Base-by-base conservation (phyloP, 37 sponge, comb jelly and placozoan species). In the Bolinopsis microptera region DNA sequence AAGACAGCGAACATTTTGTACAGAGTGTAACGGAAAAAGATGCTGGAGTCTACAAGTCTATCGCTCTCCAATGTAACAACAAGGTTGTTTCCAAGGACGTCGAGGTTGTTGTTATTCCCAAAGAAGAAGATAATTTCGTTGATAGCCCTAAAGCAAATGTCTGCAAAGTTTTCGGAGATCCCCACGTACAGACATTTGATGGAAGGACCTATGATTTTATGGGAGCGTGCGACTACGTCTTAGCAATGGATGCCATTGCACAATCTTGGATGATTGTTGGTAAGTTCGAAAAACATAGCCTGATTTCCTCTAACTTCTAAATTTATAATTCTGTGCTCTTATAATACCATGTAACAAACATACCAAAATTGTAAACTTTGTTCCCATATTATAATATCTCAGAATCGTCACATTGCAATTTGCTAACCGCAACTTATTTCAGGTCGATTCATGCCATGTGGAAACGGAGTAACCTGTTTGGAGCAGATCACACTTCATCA, bases 401-500 rank as follows among this genome's bases (percentile, higher is more conserved):
- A n/a, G n/a, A n/a, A n/a, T n/a, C 13, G 61, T 48, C 5, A 13
- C 61, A 13, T 18, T 13, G 9, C 9, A n/a, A n/a, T n/a, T n/a
- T n/a, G n/a, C n/a, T n/a, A n/a, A 9, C 68, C 9, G 68, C 68
- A 25, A 70, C 27, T 24, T 18, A 5, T 24, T 24, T 30, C 74
- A 70, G 74, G 74, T 28, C 74, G 27, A 70, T 80, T 80, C 83
- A 80, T 27, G 5, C 18, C 18, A 3, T 80, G 83, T 31, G 83
- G 83, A 5, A 38, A 80, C 31, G 83, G 83, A 35, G 38, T 35
- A 3, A 80, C 83, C 36, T 80, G 83, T 80, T 38, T 80, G 33
- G 83, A 80, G 27, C 36, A 80, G 83, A 35, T 80, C 38, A 80
- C 83, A 80, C 21, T 80, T 8, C 27, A 80, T 38, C 8, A 36